These are phyloP conservation scores for Ellobius talpinus DNA, from an alignment of 2,113 vertebrate species.

Conservation along the genomic window DNA sequence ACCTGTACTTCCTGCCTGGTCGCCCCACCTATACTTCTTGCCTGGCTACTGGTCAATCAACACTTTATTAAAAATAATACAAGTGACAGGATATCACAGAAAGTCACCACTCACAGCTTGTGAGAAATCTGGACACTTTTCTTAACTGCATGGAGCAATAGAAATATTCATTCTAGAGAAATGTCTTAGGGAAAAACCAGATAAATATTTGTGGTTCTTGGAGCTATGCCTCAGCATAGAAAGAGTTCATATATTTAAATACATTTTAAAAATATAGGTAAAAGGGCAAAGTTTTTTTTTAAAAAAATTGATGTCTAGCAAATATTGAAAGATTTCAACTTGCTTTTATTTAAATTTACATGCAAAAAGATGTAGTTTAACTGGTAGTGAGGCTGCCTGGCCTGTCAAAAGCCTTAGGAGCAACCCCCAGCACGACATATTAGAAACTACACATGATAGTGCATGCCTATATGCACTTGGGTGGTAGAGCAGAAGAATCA, in stretches of 20 bases:
- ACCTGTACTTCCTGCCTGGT: too few species aligned
- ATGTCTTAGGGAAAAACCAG: neutral
- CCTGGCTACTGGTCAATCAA: too few species aligned
- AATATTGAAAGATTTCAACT: neutral
- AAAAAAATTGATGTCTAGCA: neutral
- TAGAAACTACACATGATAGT: neutral
- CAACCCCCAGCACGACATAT: neutral
- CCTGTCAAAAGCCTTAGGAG: neutral
- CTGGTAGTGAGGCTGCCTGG: neutral
- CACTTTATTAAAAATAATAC: too few species aligned
- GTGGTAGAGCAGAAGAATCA: neutral
- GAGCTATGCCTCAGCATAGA: neutral
- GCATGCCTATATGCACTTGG: neutral
- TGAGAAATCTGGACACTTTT: neutral
- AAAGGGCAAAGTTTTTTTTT: neutral
- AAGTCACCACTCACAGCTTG: neutral
- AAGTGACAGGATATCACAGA: too few species aligned
- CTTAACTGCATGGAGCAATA: neutral
- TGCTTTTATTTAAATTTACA: conserved; percentile 17
- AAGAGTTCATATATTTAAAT: conserved; percentile 6
- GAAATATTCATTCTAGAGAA: too few species aligned
- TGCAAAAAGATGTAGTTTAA: neutral
- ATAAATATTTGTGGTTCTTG: neutral
- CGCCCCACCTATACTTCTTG: too few species aligned
- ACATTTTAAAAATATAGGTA: neutral